Percentiles rank a stretch among this genome's conserved stretches.
Conservation (phyloP, 1,140 invertebrate genomes). For the Formica exsecta region DNA sequence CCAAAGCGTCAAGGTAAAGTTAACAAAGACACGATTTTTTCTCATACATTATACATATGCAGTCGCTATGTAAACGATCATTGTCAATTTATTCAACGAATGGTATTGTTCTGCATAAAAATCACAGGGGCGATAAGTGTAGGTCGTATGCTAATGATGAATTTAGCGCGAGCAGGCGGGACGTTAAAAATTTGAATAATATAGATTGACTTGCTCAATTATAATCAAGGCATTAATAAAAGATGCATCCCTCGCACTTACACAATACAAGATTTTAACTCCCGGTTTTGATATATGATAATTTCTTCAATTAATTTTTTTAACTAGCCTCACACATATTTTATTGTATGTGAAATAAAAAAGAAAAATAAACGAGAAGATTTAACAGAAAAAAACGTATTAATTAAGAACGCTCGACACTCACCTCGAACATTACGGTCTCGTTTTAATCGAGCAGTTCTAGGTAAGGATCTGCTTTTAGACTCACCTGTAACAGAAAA, state of each 20-base stretch:
- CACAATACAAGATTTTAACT: neutral
- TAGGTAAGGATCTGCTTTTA: conserved; percentile 77
- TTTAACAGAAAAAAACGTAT: neutral
- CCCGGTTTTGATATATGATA: too few species aligned
- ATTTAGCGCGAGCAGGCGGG: neutral
- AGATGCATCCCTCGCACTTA: neutral
- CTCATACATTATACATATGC: neutral
- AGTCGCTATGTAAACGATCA: conserved; percentile 53
- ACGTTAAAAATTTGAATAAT: conserved; percentile 1
- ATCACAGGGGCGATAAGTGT: conserved; percentile 57
- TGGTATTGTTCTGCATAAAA: conserved; percentile 58
- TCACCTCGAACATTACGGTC: conserved; percentile 76
- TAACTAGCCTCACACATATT: neutral
- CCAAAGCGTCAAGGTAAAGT: conserved; percentile 19
- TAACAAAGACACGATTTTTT: conserved; percentile 25
- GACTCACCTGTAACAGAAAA: conserved; percentile 84
- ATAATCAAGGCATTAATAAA: neutral
- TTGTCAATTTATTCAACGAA: conserved; percentile 61
- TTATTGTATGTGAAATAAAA: neutral
- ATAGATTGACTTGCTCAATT: conserved; percentile 5
- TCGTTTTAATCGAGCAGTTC: conserved; percentile 72
- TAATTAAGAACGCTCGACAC: conserved; percentile 26
- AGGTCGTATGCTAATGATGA: conserved; percentile 28
- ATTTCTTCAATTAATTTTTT: neutral
- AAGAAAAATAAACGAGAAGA: neutral